These are phyloP conservation scores for Hirtodrosophila duncani DNA, from an alignment of 2,888 invertebrate species.

Conservation along the genomic window DNA sequence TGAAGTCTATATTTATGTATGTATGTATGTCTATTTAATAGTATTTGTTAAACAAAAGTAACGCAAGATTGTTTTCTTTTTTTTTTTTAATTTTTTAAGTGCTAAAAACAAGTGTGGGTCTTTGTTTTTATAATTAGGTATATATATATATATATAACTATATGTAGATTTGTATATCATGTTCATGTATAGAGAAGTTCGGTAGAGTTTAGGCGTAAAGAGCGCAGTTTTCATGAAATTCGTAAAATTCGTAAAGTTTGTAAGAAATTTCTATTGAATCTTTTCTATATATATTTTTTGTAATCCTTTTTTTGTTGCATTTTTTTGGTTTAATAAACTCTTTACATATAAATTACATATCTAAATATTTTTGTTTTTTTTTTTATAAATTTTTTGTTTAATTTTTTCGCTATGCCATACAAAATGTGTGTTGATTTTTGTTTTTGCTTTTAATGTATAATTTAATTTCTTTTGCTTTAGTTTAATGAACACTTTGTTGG, in stretches of 20 bases:
- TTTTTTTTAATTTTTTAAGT: slow-evolving; percentile 26
- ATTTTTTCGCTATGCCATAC: slow-evolving; percentile 57
- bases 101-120: slow-evolving; percentile 52
- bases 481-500: slow-evolving; percentile 77
- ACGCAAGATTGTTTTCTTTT: slow-evolving; percentile 32
- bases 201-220: slow-evolving; percentile 49
- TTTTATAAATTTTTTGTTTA: slow-evolving; percentile 10
- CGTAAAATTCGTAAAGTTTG: slow-evolving; percentile 44
- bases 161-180: slow-evolving; percentile 35
- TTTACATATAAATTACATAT: slow-evolving; percentile 62
- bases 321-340: slow-evolving; percentile 57
- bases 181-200: slow-evolving; percentile 43
- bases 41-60: slow-evolving; percentile 48
- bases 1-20: slow-evolving; percentile 9
- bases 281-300: slow-evolving; percentile 18
- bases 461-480: slow-evolving; percentile 52
- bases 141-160: slow-evolving; percentile 19
- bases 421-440: slow-evolving; percentile 50
- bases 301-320: slow-evolving; percentile 34
- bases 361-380: slow-evolving; percentile 45
- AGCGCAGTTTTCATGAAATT: slow-evolving; percentile 53
- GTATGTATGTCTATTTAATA: slow-evolving; percentile 21
- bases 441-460: slow-evolving; percentile 18
- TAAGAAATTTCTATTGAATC: slow-evolving; percentile 28
- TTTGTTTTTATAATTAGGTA: slow-evolving; percentile 15